Evolutionary conservation across 1,140 invertebrate species (phyloP), one percentile per base, ranked within the genome.

Genomic region (Drosophila sp.): DNA sequence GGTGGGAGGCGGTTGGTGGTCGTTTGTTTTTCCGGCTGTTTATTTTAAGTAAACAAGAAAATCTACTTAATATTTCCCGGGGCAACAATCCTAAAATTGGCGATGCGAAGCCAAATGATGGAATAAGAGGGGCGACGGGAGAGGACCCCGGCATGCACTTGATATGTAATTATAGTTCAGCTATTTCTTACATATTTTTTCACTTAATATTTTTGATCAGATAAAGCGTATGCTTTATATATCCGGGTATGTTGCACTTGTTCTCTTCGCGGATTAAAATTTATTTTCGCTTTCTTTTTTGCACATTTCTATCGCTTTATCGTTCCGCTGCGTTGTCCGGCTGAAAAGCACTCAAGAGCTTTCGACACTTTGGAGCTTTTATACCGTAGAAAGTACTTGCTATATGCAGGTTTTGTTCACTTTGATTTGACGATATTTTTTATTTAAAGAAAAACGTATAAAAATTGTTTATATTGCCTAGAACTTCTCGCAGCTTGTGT

Each of bases 41-140:
- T 86, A 86, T 86, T 89, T 83, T 76, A 66, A 44, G 78, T 79
- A 70, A 83, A 83, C 79, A 76, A 70, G 32, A 58, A 67, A 47
- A 33, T 41, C 69, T 17, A 33, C 62, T 25, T 50, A 50, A 50
- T 50, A 50, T 10, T 41, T 41, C 27, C 57, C 67, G 74, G 62
- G 40, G 47, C 17, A 73, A 70, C 44, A 25, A 50, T 1, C 17
- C 44, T 2, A 1, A 2, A 47, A 50, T 2, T 8, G 44, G 44
- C 44, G 2, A 23, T n/a, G 23, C 11, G n/a, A 1, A 17, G 6
- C 41, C 17, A 6, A 23, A 17, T 11, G 6, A 47, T 17, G 17
- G 17, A 17, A 17, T 17, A 47, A 25, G 5, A 25, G 8, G 10
- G 7, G 44, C 23, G 6, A 25, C 0, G 44, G 40, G 40, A n/a